Evolutionary conservation across 2,888 invertebrate species (phyloP).

Genomic region (Caenorhabditis angaria): DNA sequence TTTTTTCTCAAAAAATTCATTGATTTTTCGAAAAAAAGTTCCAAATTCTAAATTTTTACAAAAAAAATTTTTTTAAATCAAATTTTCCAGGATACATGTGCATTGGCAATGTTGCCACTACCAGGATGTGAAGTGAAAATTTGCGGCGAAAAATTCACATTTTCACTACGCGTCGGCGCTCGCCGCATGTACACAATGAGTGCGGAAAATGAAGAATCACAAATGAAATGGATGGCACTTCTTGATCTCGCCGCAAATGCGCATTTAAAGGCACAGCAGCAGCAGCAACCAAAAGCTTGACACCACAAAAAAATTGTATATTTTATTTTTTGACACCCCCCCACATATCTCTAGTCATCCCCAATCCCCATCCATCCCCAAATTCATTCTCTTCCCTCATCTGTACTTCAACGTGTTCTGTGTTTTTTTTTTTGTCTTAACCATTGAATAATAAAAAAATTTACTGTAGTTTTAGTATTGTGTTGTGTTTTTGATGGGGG

Average conservation of each 20-base stretch:
- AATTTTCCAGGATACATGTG: slow-evolving; percentile 63
- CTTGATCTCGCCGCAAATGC: slow-evolving; percentile 70
- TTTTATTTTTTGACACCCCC: background rate
- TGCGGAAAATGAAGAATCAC: slow-evolving; percentile 55
- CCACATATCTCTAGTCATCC: background rate
- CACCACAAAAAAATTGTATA: background rate
- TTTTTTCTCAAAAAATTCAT: too few relatives aligned
- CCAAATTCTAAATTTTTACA: too few relatives aligned
- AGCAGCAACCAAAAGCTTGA: background rate
- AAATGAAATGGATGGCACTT: slow-evolving; percentile 70
- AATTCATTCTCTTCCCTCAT: background rate
- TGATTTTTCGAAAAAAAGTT: too few relatives aligned
- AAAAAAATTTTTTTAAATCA: too few relatives aligned
- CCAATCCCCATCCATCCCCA: too few relatives aligned
- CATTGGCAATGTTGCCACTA: slow-evolving; percentile 69
- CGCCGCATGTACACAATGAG: slow-evolving; percentile 63
- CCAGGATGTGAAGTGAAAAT: slow-evolving; percentile 66
- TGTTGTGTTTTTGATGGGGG: background rate
- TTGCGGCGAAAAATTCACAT: slow-evolving; percentile 59
- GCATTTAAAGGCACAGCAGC: slow-evolving; percentile 33
- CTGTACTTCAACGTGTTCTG: background rate
- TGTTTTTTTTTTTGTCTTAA: background rate
- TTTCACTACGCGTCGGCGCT: slow-evolving; percentile 63
- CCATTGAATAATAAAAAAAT: background rate
- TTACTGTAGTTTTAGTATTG: background rate